Evolutionary conservation across 35 echinoderm and acorn worm species (phyloP), one percentile per base, ranked within the genome.

Genomic region (Diadema setosum): DNA sequence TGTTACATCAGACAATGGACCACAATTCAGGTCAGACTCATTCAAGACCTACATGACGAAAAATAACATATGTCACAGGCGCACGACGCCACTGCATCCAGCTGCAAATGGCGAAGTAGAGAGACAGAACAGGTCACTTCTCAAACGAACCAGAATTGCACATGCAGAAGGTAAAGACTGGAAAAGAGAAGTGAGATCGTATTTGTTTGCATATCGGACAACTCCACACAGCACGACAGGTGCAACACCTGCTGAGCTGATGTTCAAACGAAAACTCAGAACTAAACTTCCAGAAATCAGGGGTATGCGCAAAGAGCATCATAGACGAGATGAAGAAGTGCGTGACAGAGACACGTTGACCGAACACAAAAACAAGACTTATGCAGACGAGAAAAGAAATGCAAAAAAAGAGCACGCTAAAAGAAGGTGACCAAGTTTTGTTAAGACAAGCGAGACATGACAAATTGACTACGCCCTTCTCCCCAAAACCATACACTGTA

Each of bases 41-140:
- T 90, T 90, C 67, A 65, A 85, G 37, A 75, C 2, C n/a, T 88
- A 83, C 48, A 70, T 84, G 43, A 48, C 55, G 26, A 45, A 70
- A 17, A 86, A 73, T 44, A 43, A 32, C 33, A 86, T 86, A 34
- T 32, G 46, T 20, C 84, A 93, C 35, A 82, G 91, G 46, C 57
- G 44, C 7, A 83, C 80, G 14, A 93, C 85, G 34, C 85, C 91
- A 39, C 57, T 70, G 27, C 74, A 75, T 45, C 91, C 91, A 39
- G 85, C 87, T 21, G 85, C 70, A 25, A 93, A 87, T 70, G 84
- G 84, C 26, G 90, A 92, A 45, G 75, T 92, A 4, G 84, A 92
- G 21, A 24, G 90, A 41, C 73, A 92, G 24, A 92, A 92, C 36
- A 40, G 75, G 7, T 88, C 86, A 23, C 60, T 89, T 18, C 50